Conservation (phyloP, 2,888 invertebrate species). For the Eristalinus sepulchralis region DNA sequence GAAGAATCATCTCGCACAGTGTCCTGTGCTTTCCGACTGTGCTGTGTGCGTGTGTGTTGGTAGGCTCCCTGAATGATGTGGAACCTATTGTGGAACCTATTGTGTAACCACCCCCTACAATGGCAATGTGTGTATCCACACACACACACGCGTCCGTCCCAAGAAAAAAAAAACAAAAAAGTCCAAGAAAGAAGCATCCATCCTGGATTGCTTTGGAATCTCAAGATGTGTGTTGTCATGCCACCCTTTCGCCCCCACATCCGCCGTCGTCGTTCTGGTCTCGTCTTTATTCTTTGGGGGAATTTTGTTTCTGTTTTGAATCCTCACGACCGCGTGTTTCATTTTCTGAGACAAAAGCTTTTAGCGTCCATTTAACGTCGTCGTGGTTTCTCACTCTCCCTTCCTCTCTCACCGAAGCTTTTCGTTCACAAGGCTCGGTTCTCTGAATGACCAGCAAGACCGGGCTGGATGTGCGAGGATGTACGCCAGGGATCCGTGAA, state of each 20-base stretch:
- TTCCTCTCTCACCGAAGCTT: neutral
- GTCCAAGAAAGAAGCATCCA: neutral
- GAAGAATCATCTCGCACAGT: conserved; percentile 24
- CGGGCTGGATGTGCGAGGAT: neutral
- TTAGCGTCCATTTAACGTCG: conserved; percentile 2
- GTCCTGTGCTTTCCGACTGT: conserved; percentile 47
- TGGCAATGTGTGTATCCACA: conserved; percentile 6
- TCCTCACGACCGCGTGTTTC: conserved; percentile 61
- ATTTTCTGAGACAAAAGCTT: conserved; percentile 22
- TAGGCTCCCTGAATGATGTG: conserved; percentile 33
- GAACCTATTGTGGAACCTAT: conserved; percentile 41
- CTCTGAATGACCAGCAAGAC: neutral
- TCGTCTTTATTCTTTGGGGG: neutral
- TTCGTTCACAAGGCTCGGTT: neutral
- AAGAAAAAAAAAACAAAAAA: neutral
- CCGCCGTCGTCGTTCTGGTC: neutral
- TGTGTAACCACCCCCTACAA: conserved; percentile 46
- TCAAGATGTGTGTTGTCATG: conserved; percentile 15
- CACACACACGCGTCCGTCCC: neutral
- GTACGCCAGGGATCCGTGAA: neutral
- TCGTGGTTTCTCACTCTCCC: neutral
- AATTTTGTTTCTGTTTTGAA: conserved; percentile 62
- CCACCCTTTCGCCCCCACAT: neutral
- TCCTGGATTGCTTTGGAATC: conserved; percentile 35
- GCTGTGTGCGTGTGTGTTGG: neutral